Base-by-base conservation (phyloP, 2,888 invertebrate genomes). In the Odontothrips loti region DNA sequence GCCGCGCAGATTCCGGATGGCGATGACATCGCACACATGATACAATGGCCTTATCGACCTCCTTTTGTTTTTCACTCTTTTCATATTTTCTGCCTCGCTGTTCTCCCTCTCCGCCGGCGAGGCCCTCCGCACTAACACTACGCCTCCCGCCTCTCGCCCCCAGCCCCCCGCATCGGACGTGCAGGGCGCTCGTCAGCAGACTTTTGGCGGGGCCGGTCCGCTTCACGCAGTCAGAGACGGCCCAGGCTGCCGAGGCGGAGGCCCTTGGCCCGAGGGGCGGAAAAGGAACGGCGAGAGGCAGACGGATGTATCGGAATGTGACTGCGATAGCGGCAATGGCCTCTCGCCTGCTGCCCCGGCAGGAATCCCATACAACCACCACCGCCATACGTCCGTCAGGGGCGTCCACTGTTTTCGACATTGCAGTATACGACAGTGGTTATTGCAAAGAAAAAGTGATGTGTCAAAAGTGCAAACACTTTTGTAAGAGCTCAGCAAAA, bases 1-100 rank as follows among this genome's bases (percentile, higher is more conserved):
- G 34, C 34, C 6, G 34, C 34, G 58, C 58, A 15, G 58, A 58
- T 58, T 58, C 58, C 58, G 58, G 58, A 58, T 20, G 58, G 58
- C 58, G 58, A 58, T 58, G 58, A 58, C 58, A 58, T 58, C 58
- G 6, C 58, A 58, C 58, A 58, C 58, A 58, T 58, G 58, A 58
- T 58, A 58, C 58, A 58, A 58, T 58, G 58, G 58, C 58, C n/a
- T 58, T 58, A 58, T 58, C 58, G 15, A 17, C 58, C 58, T n/a
- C 58, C 58, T 58, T 58, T 58, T 58, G 58, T 58, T 58, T 58
- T 58, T 58, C 58, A 17, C 15, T 58, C n/a, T 58, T 58, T 58
- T 58, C 58, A 12, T 51, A 12, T n/a, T 6, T 58, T n/a, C 58
- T 58, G 17, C 58, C 58, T 43, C 34, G 34, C 51, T 15, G 12